Evolutionary conservation across 2,113 vertebrate species (phyloP).

Genomic region (Trochalopteron elliotii): DNA sequence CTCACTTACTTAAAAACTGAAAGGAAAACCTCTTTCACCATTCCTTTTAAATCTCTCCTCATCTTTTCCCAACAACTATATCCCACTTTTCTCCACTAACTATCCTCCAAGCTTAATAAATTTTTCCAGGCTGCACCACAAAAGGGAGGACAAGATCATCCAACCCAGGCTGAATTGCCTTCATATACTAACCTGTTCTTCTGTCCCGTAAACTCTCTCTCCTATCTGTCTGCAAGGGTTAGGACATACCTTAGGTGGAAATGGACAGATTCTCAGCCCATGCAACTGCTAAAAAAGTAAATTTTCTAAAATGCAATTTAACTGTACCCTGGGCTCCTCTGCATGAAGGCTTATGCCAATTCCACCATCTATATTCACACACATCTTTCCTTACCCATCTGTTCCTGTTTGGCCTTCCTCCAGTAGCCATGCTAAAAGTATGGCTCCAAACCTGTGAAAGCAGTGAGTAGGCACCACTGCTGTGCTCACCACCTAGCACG

Average conservation of each 20-base stretch:
- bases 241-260: background rate
- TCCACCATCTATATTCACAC: constrained; percentile 48
- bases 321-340: constrained; percentile 9
- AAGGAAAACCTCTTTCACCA: background rate
- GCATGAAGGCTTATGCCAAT: constrained; percentile 21
- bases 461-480: constrained; percentile 52
- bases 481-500: background rate
- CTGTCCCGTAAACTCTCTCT: background rate
- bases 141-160: background rate
- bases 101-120: background rate
- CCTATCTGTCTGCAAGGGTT: background rate
- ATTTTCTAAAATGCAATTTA: constrained; percentile 2
- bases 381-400: constrained; percentile 55
- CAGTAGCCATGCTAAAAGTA: constrained; percentile 47
- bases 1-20: background rate
- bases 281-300: constrained; percentile 12
- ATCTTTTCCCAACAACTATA: background rate
- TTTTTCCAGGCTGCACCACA: background rate
- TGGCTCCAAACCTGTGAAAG: constrained; percentile 50
- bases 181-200: background rate
- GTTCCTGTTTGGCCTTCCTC: constrained; percentile 53
- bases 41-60: background rate
- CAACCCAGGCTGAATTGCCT: background rate
- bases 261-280: background rate
- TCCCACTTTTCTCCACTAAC: background rate